Evolutionary conservation across 2,113 vertebrate genomes (phyloP).

Genomic region (Epinephelus fuscoguttatus): DNA sequence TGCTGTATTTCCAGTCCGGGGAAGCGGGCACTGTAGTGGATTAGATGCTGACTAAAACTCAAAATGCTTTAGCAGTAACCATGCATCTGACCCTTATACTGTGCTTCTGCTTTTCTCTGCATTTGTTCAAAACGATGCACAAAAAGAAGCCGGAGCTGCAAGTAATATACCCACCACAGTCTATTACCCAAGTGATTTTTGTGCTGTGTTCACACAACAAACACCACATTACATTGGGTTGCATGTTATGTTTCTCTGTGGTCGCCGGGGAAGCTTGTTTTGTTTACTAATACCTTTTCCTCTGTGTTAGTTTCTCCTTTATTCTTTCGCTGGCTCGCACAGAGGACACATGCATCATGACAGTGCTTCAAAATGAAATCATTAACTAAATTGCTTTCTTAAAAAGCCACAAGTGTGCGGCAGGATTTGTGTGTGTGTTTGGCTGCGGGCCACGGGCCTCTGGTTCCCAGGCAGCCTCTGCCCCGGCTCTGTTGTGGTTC

Average conservation of each 20-base stretch:
- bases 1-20: constrained; percentile 69
- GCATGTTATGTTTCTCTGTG: constrained; percentile 59
- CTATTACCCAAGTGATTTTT: constrained; percentile 42
- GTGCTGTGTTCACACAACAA: constrained; percentile 52
- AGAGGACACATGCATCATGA: constrained; percentile 77
- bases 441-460: constrained; percentile 78
- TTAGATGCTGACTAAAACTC: constrained; percentile 81
- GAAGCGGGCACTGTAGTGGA: constrained; percentile 75
- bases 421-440: constrained; percentile 77
- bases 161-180: constrained; percentile 43
- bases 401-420: constrained; percentile 81
- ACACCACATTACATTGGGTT: constrained; percentile 43
- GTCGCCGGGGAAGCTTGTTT: constrained; percentile 41
- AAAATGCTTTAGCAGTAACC: constrained; percentile 75
- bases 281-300: constrained; percentile 77
- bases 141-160: constrained; percentile 22
- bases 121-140: constrained; percentile 37
- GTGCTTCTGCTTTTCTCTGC: constrained; percentile 46
- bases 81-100: constrained; percentile 65
- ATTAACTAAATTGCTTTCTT: constrained; percentile 86
- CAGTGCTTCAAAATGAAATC: constrained; percentile 84
- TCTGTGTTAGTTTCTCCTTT: constrained; percentile 50
- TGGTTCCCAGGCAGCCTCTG: constrained; percentile 80
- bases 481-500: constrained; percentile 85
- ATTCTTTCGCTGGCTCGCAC: constrained; percentile 64